phyloP scores from a whole-genome alignment of 2,113 vertebrate genomes.

The Dicrurus megarhynchus region DNA sequence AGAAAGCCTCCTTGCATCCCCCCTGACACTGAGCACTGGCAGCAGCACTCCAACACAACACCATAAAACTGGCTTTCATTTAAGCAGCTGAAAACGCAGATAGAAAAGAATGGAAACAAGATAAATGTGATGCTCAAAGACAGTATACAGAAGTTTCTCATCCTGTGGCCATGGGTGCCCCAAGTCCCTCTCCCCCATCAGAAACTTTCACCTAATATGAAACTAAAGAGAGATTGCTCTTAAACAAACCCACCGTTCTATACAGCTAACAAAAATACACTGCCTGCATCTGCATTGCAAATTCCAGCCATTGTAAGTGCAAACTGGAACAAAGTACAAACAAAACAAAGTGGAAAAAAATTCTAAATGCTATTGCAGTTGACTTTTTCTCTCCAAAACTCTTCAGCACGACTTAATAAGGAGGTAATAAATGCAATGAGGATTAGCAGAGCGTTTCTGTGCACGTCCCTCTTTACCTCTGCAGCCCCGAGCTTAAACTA shows the following conservation, averaged over 20 bases:
- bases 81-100: neutral
- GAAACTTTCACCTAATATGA: neutral
- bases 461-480: accelerated
- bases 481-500: neutral
- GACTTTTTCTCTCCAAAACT: neutral
- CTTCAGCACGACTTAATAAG: neutral
- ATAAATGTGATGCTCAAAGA: neutral
- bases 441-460: neutral
- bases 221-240: neutral
- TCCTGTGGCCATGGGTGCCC: accelerated
- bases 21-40: neutral
- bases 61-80: neutral
- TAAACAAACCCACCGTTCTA: neutral
- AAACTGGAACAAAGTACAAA: neutral
- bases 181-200: neutral
- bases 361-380: neutral
- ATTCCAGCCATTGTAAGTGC: neutral
- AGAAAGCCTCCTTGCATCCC: neutral
- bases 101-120: neutral
- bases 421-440: neutral
- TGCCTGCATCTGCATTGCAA: neutral
- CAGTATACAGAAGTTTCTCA: neutral
- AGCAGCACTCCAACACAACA: neutral
- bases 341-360: neutral
- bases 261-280: neutral